Conservation (phyloP, 2,113 vertebrate genomes). For the Sinocyclocheilus rhinocerous region DNA sequence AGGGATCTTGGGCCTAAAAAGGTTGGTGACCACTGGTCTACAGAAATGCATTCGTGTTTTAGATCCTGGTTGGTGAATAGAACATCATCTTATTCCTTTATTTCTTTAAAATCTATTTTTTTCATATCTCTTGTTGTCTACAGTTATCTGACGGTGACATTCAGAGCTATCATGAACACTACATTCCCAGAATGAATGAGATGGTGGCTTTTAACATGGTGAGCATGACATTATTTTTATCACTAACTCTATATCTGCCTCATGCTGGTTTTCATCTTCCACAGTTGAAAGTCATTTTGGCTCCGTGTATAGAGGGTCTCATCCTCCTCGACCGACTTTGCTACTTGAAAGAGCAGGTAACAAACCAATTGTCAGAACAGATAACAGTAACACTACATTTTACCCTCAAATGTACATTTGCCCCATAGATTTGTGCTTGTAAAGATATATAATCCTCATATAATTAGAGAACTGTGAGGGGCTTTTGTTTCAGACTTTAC, state of each 20-base stretch:
- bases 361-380: conserved; percentile 35
- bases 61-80: too few relatives aligned
- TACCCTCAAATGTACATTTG: not conserved
- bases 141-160: conserved; percentile 80
- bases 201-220: conserved; percentile 97
- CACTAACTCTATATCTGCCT: not conserved
- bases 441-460: conserved; percentile 14
- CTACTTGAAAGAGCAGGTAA: conserved; percentile 97
- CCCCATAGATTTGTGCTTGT: not conserved
- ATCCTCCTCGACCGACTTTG: conserved; percentile 96
- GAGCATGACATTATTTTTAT: conserved; percentile 55
- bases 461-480: conserved; percentile 14
- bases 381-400: not conserved
- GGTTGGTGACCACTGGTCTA: too few relatives aligned
- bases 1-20: too few relatives aligned
- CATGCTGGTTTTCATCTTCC: conserved; percentile 49
- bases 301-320: conserved; percentile 92
- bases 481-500: conserved; percentile 15
- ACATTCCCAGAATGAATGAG: conserved; percentile 83
- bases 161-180: conserved; percentile 84
- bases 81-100: not conserved
- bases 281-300: conserved; percentile 92
- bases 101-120: not conserved
- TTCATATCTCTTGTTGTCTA: not conserved
- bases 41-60: too few relatives aligned